Conservation (phyloP, 2,113 vertebrate species). For the Parotia lawesii region DNA sequence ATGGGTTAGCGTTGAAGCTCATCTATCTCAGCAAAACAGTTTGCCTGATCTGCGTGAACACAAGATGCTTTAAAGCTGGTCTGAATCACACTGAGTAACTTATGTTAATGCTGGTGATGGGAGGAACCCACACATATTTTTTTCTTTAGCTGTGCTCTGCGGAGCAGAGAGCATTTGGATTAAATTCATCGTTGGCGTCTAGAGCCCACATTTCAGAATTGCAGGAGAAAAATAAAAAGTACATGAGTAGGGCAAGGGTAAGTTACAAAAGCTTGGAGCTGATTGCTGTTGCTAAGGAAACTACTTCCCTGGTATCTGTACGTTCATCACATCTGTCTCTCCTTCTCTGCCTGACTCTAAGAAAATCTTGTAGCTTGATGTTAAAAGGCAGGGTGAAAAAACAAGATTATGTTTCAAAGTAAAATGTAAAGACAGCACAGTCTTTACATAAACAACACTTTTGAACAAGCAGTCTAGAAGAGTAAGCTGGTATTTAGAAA, state of each 20-base stretch:
- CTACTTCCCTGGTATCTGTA: slow-evolving; percentile 62
- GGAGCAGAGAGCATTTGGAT: slow-evolving; percentile 26
- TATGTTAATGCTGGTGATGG: neutral
- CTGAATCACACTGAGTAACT: neutral
- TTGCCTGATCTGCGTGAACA: neutral
- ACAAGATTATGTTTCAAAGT: slow-evolving; percentile 24
- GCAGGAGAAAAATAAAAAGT: slow-evolving; percentile 43
- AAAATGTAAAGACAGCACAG: neutral
- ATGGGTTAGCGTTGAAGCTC: neutral
- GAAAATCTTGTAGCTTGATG: slow-evolving; percentile 50
- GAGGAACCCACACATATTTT: neutral
- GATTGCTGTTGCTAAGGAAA: slow-evolving; percentile 77
- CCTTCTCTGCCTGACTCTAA: slow-evolving; percentile 34
- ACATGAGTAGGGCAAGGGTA: slow-evolving; percentile 42
- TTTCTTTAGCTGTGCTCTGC: neutral
- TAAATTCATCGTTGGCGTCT: neutral
- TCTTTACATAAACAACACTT: neutral
- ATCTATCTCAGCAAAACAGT: neutral
- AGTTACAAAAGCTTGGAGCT: slow-evolving; percentile 58
- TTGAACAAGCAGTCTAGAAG: neutral
- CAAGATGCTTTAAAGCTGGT: neutral
- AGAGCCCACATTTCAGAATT: slow-evolving; percentile 45
- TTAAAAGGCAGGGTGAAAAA: neutral
- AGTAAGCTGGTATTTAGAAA: neutral
- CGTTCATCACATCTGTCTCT: slow-evolving; percentile 61